Percentiles rank a stretch among this genome's conserved stretches.
These are phyloP conservation scores for Lamprotornis superbus DNA, from an alignment of 2,113 vertebrate genomes.

Conservation along the genomic window DNA sequence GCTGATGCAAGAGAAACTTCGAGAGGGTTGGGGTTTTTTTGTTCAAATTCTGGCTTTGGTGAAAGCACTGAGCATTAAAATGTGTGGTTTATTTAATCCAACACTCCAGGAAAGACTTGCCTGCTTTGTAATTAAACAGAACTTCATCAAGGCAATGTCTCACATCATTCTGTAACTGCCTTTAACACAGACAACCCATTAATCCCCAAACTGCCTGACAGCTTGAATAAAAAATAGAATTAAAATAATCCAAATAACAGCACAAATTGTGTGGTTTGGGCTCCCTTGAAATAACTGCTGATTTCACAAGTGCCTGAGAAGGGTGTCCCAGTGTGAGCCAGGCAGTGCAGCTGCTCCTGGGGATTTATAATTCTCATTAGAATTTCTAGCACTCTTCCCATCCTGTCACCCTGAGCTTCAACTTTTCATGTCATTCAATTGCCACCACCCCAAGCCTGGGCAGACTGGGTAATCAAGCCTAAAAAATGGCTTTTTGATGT, in stretches of 20 bases:
- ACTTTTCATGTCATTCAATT: not conserved
- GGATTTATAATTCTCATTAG: not conserved
- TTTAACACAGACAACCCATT: not conserved
- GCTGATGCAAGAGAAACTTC: not conserved
- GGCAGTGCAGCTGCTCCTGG: not conserved
- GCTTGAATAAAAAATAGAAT: not conserved
- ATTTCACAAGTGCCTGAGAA: constrained; percentile 22
- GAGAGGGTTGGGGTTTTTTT: not conserved
- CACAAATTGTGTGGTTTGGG: not conserved
- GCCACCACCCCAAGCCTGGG: not conserved
- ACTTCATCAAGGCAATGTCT: not conserved
- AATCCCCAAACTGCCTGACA: not conserved
- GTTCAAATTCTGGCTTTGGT: not conserved
- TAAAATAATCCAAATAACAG: not conserved
- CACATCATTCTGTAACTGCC: not conserved
- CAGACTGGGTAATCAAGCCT: not conserved
- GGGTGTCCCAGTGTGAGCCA: not conserved
- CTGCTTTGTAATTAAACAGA: not conserved
- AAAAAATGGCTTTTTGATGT: not conserved
- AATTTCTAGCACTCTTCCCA: not conserved
- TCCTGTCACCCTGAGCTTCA: not conserved
- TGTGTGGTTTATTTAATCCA: not conserved
- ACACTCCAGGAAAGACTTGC: not conserved
- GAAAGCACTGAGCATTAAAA: not conserved
- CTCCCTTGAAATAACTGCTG: not conserved